phyloP scores from a whole-genome alignment of 2,113 vertebrate species.

The Rallus limicola region DNA sequence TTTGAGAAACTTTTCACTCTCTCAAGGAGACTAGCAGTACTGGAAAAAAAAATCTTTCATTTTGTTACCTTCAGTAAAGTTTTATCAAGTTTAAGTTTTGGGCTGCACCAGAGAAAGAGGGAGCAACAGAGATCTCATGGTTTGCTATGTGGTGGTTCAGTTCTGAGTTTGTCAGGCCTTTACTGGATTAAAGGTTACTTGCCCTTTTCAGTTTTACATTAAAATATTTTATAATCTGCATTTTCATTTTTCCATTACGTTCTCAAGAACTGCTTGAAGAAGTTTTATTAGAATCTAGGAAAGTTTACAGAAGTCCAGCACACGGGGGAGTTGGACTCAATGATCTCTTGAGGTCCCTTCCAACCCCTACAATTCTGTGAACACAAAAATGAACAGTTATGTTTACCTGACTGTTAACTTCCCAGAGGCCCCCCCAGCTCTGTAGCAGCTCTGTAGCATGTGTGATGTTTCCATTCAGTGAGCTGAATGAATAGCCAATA shows the following conservation, averaged over 20 bases:
- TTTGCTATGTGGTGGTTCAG: not conserved
- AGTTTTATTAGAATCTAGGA: not conserved
- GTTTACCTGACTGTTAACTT: not conserved
- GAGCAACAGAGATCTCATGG: fast-evolving
- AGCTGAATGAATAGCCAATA: not conserved
- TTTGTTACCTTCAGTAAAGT: not conserved
- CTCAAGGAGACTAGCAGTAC: not conserved
- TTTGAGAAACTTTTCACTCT: not conserved
- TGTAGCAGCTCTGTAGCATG: not conserved
- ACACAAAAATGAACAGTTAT: not conserved
- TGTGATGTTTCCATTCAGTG: not conserved
- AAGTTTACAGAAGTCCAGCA: not conserved
- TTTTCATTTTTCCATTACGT: not conserved
- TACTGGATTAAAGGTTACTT: not conserved
- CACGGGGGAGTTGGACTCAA: too few relatives aligned
- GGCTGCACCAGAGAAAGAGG: not conserved
- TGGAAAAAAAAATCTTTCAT: conserved; percentile 9
- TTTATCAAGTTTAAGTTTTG: not conserved
- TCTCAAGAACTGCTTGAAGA: not conserved
- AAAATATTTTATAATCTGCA: not conserved
- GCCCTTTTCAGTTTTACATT: not conserved
- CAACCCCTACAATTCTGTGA: too few relatives aligned
- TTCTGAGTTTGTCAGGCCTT: not conserved
- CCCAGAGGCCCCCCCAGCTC: not conserved
- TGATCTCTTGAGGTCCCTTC: too few relatives aligned